Evolutionary conservation across 2,797 vertebrate genomes (phyloP).

Genomic region (Lepus townsendii): DNA sequence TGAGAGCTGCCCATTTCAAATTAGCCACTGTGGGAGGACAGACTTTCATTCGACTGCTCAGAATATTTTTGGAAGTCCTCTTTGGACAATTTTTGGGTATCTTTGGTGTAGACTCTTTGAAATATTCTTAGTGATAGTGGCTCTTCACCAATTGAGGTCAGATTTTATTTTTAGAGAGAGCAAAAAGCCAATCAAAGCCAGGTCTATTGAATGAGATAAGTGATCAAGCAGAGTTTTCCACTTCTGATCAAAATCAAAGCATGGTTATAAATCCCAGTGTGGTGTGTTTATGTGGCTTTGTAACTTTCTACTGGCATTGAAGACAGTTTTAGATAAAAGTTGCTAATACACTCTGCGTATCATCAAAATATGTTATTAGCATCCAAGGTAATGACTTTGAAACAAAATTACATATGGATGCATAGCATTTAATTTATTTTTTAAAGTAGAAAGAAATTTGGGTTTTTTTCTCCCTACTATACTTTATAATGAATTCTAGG

Average conservation of each 20-base stretch:
- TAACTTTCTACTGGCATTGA: slow-evolving; percentile 37
- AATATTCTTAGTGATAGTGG: slow-evolving; percentile 64
- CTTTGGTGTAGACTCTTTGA: slow-evolving; percentile 66
- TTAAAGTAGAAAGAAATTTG: slow-evolving; percentile 14
- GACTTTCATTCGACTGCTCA: neutral
- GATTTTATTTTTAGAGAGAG: slow-evolving; percentile 81
- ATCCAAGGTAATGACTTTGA: slow-evolving; percentile 57
- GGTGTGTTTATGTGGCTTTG: slow-evolving; percentile 60
- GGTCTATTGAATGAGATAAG: slow-evolving; percentile 53
- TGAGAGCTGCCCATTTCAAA: neutral
- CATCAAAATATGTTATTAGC: slow-evolving; percentile 34
- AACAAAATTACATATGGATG: slow-evolving; percentile 27
- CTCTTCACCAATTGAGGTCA: slow-evolving; percentile 76
- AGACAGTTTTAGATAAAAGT: slow-evolving; percentile 66
- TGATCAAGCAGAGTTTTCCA: slow-evolving; percentile 73
- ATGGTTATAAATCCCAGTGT: slow-evolving; percentile 40
- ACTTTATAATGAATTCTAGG: slow-evolving; percentile 47
- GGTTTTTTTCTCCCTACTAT: neutral
- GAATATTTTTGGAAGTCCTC: slow-evolving; percentile 75
- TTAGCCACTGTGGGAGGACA: slow-evolving; percentile 17
- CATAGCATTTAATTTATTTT: slow-evolving; percentile 22
- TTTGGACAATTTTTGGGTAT: slow-evolving; percentile 64
- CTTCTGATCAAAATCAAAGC: slow-evolving; percentile 78
- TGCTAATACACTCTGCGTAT: slow-evolving; percentile 35
- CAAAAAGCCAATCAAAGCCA: slow-evolving; percentile 76